Evolutionary conservation across 2,797 vertebrate genomes (phyloP), one percentile per base, ranked within the genome.

Genomic region (Eulemur rubriventer): DNA sequence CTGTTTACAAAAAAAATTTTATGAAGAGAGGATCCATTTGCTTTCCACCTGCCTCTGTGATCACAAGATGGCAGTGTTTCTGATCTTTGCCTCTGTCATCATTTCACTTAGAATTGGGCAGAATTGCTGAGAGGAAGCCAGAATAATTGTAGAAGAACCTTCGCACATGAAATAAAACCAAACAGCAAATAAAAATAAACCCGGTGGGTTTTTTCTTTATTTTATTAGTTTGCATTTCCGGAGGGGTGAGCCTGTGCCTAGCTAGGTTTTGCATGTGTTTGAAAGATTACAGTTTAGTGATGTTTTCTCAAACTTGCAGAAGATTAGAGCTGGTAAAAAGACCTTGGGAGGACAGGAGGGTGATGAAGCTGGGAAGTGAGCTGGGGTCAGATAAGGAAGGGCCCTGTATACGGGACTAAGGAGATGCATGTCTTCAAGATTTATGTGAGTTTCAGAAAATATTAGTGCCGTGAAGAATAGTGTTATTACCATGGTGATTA

Each of bases 61-160:
- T 55, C 97, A 96, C 94, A 28, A 97, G 97, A 41, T 95, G 97
- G 96, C 96, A 95, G 84, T 96, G 69, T 97, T 92, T 95, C 89
- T 87, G 93, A 96, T 59, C 20, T 81, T 88, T 72, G n/a, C 57
- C 76, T 43, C 57, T 4, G 10, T 0, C 13, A 4, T 57, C 22
- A 30, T 38, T 70, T 26, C n/a, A 50, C 35, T 22, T 70, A 65
- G 41, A 81, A 61, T 4, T 11, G 17, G 70, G 22, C 26, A 52
- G 80, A 41, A 7, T 18, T 63, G 67, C 33, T 83, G 13, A 33
- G 35, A 46, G 50, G 18, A 55, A 87, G 6, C 78, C 61, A 30
- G 63, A 46, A 67, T 24, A 18, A 7, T n/a, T 33, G n/a, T 17
- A 13, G 38, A 91, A 59, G 69, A 84, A 72, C 2, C n/a, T 85